Conservation (phyloP, 2,797 vertebrate species). For the Tragopan temminckii region DNA sequence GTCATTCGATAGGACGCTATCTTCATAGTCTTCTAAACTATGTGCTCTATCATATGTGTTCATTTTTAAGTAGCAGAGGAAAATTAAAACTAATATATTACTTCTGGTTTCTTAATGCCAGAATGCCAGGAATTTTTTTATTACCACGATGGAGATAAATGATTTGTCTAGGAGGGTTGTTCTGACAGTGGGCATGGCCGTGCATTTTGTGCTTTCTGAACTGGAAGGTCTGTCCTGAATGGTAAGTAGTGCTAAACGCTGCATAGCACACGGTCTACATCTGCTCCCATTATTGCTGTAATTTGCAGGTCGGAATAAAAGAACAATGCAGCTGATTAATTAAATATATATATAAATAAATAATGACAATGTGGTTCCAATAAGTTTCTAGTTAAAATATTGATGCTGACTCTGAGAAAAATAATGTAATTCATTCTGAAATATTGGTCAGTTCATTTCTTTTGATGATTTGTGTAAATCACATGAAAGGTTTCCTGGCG, state of each 20-base stretch:
- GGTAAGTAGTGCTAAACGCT: slow-evolving; percentile 71
- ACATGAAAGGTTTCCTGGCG: neutral
- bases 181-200: slow-evolving; percentile 69
- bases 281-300: slow-evolving; percentile 31
- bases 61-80: slow-evolving; percentile 64
- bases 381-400: neutral
- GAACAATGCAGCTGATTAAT: neutral
- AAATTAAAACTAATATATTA: slow-evolving; percentile 76
- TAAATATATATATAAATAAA: neutral
- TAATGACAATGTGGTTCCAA: neutral
- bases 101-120: slow-evolving; percentile 78
- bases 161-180: slow-evolving; percentile 66
- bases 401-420: neutral
- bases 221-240: slow-evolving; percentile 75
- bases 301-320: slow-evolving; percentile 11
- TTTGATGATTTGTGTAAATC: neutral
- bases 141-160: slow-evolving; percentile 75
- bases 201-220: slow-evolving; percentile 76
- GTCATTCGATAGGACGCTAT: slow-evolving; percentile 85
- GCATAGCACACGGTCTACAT: slow-evolving; percentile 6
- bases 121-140: slow-evolving; percentile 78
- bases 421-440: neutral
- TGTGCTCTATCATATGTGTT: slow-evolving; percentile 62
- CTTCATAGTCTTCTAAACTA: slow-evolving; percentile 64
- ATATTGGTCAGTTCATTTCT: neutral